Conservation (phyloP, 2,888 invertebrate genomes). For the Dromius quadrimaculatus region DNA sequence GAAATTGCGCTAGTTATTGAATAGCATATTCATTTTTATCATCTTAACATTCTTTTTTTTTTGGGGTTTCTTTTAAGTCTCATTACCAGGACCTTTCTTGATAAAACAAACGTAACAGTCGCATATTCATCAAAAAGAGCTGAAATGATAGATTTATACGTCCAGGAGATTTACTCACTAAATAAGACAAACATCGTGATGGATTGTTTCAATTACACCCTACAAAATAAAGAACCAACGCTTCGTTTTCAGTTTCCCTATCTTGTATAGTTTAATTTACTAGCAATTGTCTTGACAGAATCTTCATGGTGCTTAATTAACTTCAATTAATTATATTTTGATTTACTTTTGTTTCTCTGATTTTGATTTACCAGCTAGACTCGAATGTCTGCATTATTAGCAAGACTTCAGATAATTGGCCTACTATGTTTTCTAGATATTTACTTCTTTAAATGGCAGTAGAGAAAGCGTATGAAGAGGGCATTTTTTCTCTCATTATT, state of each 20-base stretch:
- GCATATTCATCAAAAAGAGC: no score
- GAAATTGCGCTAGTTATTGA: no score
- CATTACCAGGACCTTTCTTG: no score
- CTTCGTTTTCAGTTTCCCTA: constrained; percentile 21
- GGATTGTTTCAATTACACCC: constrained; percentile 26
- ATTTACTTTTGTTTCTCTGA: constrained; percentile 20
- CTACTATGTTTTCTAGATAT: constrained; percentile 2
- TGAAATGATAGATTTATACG: no score
- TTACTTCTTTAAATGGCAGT: constrained; percentile 21
- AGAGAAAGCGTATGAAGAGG: constrained; percentile 8
- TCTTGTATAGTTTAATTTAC: constrained; percentile 23
- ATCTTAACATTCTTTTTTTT: no score
- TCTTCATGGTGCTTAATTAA: constrained; percentile 32
- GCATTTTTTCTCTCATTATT: not conserved
- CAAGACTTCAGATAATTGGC: constrained; percentile 1
- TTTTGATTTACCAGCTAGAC: not conserved
- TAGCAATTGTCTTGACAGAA: constrained; percentile 19
- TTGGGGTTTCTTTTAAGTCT: no score
- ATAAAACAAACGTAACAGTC: no score
- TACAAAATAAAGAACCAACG: constrained; percentile 21
- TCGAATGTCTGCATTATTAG: not conserved
- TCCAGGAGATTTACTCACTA: no score
- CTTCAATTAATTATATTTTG: constrained; percentile 36
- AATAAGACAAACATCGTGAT: constrained; percentile 27
- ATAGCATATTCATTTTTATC: no score